phyloP scores from a whole-genome alignment of 2,113 vertebrate species.

The Dolichallabes microphthalmus region DNA sequence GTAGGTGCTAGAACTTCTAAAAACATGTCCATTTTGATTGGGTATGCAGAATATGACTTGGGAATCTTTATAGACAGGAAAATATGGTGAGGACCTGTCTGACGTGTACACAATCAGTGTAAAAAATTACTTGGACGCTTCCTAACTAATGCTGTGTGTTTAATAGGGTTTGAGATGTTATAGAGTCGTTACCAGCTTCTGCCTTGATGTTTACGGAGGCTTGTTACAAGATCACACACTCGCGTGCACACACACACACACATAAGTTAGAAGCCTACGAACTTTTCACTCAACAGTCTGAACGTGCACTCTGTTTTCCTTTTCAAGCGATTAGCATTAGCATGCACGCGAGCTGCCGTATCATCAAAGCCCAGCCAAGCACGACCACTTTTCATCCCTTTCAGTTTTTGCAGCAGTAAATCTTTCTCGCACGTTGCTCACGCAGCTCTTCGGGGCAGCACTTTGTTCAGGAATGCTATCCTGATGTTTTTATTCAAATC shows the following conservation, averaged over 20 bases:
- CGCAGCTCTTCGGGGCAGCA: constrained; percentile 21
- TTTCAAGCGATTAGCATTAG: not conserved
- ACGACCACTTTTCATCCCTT: not conserved
- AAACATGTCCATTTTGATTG: not conserved
- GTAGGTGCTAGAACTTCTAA: not conserved
- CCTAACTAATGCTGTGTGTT: not conserved
- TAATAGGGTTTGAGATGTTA: not conserved
- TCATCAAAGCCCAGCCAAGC: not conserved
- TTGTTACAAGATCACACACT: not conserved
- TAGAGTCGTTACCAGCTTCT: not conserved
- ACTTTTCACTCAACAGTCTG: not conserved
- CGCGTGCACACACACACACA: not conserved
- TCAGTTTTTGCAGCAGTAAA: not conserved
- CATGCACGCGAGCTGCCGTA: not conserved
- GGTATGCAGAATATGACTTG: not conserved
- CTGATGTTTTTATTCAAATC: constrained; percentile 27
- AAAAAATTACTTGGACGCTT: not conserved
- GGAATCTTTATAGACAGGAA: not conserved
- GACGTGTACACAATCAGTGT: not conserved
- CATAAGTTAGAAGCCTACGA: not conserved
- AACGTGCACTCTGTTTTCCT: not conserved
- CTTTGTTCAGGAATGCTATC: constrained; percentile 13
- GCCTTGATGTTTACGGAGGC: not conserved
- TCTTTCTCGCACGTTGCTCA: constrained; percentile 2
- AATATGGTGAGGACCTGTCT: not conserved